phyloP scores from a whole-genome alignment of 2,797 vertebrate genomes.

The Parauchenoglanis ngamensis region DNA sequence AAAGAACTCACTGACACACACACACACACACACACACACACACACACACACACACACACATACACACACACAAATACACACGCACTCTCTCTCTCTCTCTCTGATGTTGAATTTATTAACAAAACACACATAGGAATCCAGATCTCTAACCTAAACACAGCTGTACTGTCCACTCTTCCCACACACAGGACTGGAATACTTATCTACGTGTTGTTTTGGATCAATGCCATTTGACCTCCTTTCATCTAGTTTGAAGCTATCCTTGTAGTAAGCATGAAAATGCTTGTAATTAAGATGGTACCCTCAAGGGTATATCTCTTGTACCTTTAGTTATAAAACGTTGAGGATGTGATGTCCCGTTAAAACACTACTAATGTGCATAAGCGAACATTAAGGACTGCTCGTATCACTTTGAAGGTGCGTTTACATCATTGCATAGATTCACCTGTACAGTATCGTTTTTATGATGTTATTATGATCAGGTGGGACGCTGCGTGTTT shows the following conservation, averaged over 20 bases:
- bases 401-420: not conserved
- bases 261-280: slow-evolving; percentile 1
- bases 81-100: not conserved
- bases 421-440: not conserved
- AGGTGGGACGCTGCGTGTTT: not conserved
- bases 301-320: not conserved
- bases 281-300: not conserved
- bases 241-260: not conserved
- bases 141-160: slow-evolving; percentile 44
- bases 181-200: slow-evolving; percentile 21
- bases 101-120: slow-evolving; percentile 18
- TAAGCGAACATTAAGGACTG: not conserved
- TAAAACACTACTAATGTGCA: not conserved
- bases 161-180: slow-evolving; percentile 21
- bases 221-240: not conserved
- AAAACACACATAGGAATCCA: slow-evolving; percentile 37
- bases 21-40: slow-evolving; percentile 8
- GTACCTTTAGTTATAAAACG: not conserved
- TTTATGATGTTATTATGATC: not conserved
- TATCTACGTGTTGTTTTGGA: not conserved
- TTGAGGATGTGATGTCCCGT: not conserved
- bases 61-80: not conserved
- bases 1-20: not conserved
- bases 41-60: not conserved
- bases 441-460: not conserved